Conservation (phyloP, 1,140 invertebrate species). For the Micrasema longulum region DNA sequence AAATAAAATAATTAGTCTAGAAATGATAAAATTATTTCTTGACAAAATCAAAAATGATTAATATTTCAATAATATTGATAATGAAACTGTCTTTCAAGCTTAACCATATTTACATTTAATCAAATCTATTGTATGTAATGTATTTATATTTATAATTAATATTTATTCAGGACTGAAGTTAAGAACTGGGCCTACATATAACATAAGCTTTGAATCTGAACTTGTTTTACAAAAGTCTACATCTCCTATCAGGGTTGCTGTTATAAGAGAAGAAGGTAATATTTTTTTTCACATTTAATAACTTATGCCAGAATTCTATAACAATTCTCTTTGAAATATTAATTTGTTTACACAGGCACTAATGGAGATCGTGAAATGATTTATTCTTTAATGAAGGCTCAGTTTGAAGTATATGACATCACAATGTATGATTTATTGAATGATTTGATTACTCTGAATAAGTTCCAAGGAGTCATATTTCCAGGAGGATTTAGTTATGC, state of each 20-base stretch:
- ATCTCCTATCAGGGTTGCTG: constrained; percentile 80
- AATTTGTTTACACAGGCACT: constrained; percentile 62
- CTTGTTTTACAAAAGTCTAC: constrained; percentile 61
- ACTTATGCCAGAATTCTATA: too few relatives aligned
- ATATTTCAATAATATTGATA: too few relatives aligned
- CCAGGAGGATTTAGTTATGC: constrained; percentile 99
- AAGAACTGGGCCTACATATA: constrained; percentile 74
- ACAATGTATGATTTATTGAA: constrained; percentile 90
- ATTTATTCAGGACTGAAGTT: constrained; percentile 64
- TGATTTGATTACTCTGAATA: constrained; percentile 77
- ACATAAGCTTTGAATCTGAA: constrained; percentile 79
- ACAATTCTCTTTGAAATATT: not conserved
- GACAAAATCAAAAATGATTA: too few relatives aligned
- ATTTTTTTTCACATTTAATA: too few relatives aligned
- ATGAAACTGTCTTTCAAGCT: too few relatives aligned
- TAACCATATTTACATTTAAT: too few relatives aligned
- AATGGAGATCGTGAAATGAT: constrained; percentile 99
- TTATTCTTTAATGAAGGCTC: constrained; percentile 89
- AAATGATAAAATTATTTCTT: too few relatives aligned
- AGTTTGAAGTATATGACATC: constrained; percentile 93
- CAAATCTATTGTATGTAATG: too few relatives aligned
- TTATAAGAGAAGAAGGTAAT: constrained; percentile 94
- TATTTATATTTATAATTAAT: constrained; percentile 11
- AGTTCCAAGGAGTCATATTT: constrained; percentile 91
- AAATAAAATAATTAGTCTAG: too few relatives aligned